Evolutionary conservation across 2,797 vertebrate species (phyloP), one percentile per base, ranked within the genome.

Genomic region (Pseudochromis fuscus): DNA sequence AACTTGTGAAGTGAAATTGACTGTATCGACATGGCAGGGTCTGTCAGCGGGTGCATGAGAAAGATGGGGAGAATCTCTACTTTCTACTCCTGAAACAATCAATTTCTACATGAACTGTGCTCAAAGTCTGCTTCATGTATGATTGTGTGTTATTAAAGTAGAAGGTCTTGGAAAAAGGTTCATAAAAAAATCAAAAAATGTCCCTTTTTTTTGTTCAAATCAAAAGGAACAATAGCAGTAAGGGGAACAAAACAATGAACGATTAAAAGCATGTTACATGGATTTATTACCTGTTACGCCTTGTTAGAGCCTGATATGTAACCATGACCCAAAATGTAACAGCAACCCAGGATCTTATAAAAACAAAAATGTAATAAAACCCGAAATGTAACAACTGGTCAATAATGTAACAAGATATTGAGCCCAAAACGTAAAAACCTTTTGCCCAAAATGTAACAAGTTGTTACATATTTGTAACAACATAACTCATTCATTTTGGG

Each of bases 261-360:
- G 35, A 79, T 77, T 72, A 37, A 71, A 62, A 42, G 11, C 11
- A 42, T 35, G 45, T 18, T 83, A 31, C 63, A 82, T 80, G 45
- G 50, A 84, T 86, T 79, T 66, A 78, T 79, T 74, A 75, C 58
- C 67, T 67, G 63, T 55, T 30, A 30, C 4, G n/a, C n/a, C n/a
- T n/a, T n/a, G n/a, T n/a, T n/a, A n/a, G n/a, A n/a, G n/a, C n/a
- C n/a, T n/a, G n/a, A n/a, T n/a, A n/a, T n/a, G n/a, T n/a, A n/a
- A n/a, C n/a, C n/a, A n/a, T n/a, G n/a, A n/a, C n/a, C n/a, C n/a
- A n/a, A n/a, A n/a, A n/a, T n/a, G n/a, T n/a, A n/a, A n/a, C n/a
- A n/a, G n/a, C n/a, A n/a, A n/a, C n/a, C n/a, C n/a, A n/a, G n/a
- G n/a, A n/a, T n/a, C n/a, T n/a, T n/a, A n/a, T n/a, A n/a, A n/a